A percentile compares a stretch with the other conserved stretches of the same genome.
phyloP scores from a whole-genome alignment of 2,888 invertebrate genomes.

The Phrixothrix hirtus region DNA sequence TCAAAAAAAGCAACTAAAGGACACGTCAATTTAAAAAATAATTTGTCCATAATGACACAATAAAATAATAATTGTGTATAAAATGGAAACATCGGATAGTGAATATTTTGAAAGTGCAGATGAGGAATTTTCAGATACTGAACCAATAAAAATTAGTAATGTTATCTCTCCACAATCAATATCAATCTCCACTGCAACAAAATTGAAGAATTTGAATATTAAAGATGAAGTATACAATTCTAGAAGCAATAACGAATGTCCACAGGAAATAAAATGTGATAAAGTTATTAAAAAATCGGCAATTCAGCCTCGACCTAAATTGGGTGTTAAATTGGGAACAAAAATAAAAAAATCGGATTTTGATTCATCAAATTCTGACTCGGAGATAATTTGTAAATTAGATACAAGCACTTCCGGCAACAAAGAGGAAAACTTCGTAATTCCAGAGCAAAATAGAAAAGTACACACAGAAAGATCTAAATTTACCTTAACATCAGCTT shows the following conservation, averaged over 20 bases:
- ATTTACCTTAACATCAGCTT: conserved; percentile 3
- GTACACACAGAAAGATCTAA: conserved; percentile 1
- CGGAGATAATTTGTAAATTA: too few species aligned
- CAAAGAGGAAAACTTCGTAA: background rate
- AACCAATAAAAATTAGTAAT: conserved; percentile 15
- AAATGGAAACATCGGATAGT: conserved; percentile 73
- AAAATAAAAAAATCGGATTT: background rate
- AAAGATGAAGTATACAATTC: background rate
- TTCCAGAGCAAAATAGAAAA: too few species aligned
- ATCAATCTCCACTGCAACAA: background rate
- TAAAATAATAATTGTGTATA: background rate
- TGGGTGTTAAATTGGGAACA: background rate
- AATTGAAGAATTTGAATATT: background rate
- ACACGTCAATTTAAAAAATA: background rate
- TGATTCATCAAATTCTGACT: background rate
- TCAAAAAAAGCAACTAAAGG: background rate
- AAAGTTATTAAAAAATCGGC: background rate
- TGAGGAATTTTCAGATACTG: conserved; percentile 62
- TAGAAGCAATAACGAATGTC: too few species aligned
- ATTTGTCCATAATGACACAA: too few species aligned
- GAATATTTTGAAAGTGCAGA: conserved; percentile 80
- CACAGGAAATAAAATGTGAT: background rate
- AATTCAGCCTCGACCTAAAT: background rate
- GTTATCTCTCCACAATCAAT: too few species aligned
- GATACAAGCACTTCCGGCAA: background rate